A percentile compares a stretch with the other conserved stretches of the same genome.
phyloP scores from a whole-genome alignment of 64 coral and sea anemone genomes.

The Stichodactyla mertensii region DNA sequence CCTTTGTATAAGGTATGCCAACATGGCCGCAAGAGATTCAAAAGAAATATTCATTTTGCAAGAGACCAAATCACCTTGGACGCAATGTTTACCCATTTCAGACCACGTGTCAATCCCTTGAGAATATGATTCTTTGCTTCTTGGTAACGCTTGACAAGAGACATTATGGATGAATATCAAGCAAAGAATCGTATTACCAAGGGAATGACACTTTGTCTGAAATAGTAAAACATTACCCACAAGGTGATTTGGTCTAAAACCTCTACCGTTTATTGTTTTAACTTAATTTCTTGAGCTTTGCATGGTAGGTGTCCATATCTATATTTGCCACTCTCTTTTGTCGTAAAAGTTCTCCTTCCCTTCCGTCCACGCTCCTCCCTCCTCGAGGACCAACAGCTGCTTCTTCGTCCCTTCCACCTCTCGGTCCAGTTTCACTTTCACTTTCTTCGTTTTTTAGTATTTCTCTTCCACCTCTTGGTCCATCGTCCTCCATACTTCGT shows the following conservation, averaged over 20 bases:
- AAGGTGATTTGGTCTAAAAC: neutral
- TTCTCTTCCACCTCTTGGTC: conserved; percentile 34
- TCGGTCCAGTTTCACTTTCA: conserved; percentile 30
- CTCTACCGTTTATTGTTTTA: neutral
- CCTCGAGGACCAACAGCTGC: conserved; percentile 24
- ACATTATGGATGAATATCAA: too few species aligned
- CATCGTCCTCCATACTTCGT: conserved; percentile 11
- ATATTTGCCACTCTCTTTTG: neutral
- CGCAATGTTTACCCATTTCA: too few species aligned
- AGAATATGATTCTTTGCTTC: too few species aligned
- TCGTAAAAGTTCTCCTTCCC: neutral
- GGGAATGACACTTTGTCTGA: too few species aligned
- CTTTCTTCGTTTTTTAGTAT: conserved; percentile 21
- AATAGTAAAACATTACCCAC: too few species aligned
- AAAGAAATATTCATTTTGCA: neutral
- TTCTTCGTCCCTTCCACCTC: conserved; percentile 33
- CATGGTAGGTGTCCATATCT: neutral
- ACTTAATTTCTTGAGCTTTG: neutral
- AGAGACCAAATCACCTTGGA: neutral
- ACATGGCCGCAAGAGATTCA: too few species aligned
- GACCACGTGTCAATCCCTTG: too few species aligned
- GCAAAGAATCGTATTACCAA: too few species aligned
- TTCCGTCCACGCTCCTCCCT: neutral
- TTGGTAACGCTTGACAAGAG: too few species aligned
- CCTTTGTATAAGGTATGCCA: too few species aligned